A percentile compares a stretch with the other conserved stretches of the same genome.
phyloP scores from a whole-genome alignment of 1,140 invertebrate genomes.

The Eufriesea mexicana region DNA sequence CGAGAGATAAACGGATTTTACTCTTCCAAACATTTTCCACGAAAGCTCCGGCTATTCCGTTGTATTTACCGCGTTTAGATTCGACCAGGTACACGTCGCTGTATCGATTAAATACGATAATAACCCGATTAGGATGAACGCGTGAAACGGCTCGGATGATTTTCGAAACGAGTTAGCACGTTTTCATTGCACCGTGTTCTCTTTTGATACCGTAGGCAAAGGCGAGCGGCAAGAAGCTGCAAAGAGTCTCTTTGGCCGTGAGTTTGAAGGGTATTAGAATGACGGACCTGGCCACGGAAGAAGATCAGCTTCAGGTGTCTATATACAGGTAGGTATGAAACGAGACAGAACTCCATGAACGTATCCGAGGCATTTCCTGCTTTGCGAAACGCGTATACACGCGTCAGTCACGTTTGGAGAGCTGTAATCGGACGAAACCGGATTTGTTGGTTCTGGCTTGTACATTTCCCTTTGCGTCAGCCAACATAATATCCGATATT shows the following conservation, averaged over 20 bases:
- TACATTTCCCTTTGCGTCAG: slow-evolving; percentile 15
- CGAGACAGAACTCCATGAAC: background rate
- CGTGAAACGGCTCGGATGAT: no score
- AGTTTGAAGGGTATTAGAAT: slow-evolving; percentile 89
- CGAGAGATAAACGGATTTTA: no score
- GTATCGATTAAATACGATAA: no score
- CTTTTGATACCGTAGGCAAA: slow-evolving; percentile 83
- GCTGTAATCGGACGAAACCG: slow-evolving; percentile 44
- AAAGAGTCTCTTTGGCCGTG: slow-evolving; percentile 88
- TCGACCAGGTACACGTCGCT: no score
- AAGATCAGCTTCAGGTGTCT: slow-evolving; percentile 89
- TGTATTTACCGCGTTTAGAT: no score
- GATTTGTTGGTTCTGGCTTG: slow-evolving; percentile 26
- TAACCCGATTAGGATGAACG: no score
- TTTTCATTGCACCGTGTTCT: background rate
- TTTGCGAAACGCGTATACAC: slow-evolving; percentile 7
- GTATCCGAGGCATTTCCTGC: slow-evolving; percentile 9
- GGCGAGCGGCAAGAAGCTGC: slow-evolving; percentile 87
- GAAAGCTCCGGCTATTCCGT: no score
- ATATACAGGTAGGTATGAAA: slow-evolving; percentile 88
- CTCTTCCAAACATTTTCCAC: no score
- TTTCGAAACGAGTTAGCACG: no score
- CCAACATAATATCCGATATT: slow-evolving; percentile 40
- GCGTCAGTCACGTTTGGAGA: slow-evolving; percentile 15
- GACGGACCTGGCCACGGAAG: slow-evolving; percentile 86